These are phyloP conservation scores for Biston betularia DNA, from an alignment of 2,888 invertebrate genomes.

Conservation along the genomic window DNA sequence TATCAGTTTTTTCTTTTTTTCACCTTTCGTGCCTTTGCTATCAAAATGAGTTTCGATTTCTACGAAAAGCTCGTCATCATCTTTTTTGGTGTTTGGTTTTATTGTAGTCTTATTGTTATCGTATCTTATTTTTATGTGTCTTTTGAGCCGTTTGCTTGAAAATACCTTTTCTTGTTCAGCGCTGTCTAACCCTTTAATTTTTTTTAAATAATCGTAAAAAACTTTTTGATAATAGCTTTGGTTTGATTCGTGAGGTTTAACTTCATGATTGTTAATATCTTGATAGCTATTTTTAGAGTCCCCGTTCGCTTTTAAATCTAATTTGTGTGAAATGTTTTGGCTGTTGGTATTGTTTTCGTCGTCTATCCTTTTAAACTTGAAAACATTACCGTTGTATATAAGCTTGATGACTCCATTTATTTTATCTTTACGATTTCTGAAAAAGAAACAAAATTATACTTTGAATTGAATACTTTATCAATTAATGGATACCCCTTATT, in stretches of 20 bases:
- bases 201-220: slow-evolving; percentile 57
- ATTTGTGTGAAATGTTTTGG: slow-evolving; percentile 2
- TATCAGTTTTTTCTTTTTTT: slow-evolving; percentile 72
- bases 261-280: not conserved
- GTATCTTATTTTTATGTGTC: slow-evolving; percentile 66
- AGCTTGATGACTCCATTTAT: slow-evolving; percentile 66
- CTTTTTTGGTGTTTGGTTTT: slow-evolving; percentile 49
- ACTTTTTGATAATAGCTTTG: slow-evolving; percentile 53
- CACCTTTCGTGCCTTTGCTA: slow-evolving; percentile 70
- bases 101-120: slow-evolving; percentile 43
- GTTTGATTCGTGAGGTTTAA: slow-evolving; percentile 35
- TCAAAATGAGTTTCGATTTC: slow-evolving; percentile 82
- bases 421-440: slow-evolving; percentile 57
- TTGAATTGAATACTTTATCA: too few relatives aligned
- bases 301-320: slow-evolving; percentile 4
- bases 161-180: slow-evolving; percentile 26
- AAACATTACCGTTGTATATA: slow-evolving; percentile 67
- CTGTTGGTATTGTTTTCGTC: slow-evolving; percentile 1
- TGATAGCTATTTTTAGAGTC: slow-evolving; percentile 2
- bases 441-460: too few relatives aligned
- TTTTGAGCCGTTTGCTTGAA: slow-evolving; percentile 60
- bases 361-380: slow-evolving; percentile 53
- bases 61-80: slow-evolving; percentile 73
- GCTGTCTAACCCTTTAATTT: slow-evolving; percentile 26
- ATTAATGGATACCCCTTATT: too few relatives aligned